Evolutionary conservation across 2,888 invertebrate species (phyloP).

Genomic region (Geotrupes spiniger): DNA sequence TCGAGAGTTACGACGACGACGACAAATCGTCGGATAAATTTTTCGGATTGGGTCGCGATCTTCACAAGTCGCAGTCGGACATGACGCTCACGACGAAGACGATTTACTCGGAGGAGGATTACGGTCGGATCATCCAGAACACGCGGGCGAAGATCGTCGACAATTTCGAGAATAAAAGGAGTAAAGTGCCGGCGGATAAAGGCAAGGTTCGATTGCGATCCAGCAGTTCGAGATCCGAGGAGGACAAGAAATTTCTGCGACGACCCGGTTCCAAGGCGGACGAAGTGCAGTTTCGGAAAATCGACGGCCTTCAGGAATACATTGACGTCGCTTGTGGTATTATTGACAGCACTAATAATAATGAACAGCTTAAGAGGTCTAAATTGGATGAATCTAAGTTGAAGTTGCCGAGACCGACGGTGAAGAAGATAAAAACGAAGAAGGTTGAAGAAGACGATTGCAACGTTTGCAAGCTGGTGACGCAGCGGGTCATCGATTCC

Average conservation of each 20-base stretch:
- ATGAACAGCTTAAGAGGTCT: no score
- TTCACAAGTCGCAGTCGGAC: constrained; percentile 39
- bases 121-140: constrained; percentile 11
- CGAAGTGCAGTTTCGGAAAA: not conserved
- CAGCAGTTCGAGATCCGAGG: not conserved
- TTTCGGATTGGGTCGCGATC: constrained; percentile 25
- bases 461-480: constrained; percentile 9
- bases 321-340: no score
- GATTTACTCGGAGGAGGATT: constrained; percentile 19
- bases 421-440: no score
- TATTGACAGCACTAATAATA: no score
- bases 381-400: no score
- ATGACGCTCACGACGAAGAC: constrained; percentile 30
- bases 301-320: no score
- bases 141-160: not conserved
- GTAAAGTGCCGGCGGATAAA: not conserved
- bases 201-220: not conserved
- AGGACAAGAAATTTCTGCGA: not conserved
- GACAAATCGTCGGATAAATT: constrained; percentile 1
- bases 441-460: not conserved
- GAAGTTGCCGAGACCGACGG: no score
- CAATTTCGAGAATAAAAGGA: not conserved
- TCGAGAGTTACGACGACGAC: constrained; percentile 21
- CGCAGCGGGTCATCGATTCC: no score
- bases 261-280: not conserved